Base-by-base conservation (phyloP, 2,888 invertebrate species). In the Mesorhabditis sp. region DNA sequence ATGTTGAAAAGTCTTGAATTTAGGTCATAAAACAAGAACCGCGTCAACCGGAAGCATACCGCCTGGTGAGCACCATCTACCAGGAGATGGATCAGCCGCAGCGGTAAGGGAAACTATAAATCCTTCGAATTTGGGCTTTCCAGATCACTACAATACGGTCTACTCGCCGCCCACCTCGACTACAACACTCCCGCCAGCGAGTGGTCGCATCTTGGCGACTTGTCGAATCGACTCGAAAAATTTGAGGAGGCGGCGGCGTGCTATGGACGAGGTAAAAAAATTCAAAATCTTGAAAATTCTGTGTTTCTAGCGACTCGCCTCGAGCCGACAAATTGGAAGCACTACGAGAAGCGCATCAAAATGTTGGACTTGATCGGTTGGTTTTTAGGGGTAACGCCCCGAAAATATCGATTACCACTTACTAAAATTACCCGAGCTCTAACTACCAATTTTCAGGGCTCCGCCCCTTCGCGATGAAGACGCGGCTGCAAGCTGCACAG, bases 241-340 rank as follows among this genome's bases (percentile, higher is more conserved):
- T 68, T 72, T n/a, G 80, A 83, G 43, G 81, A 83, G 67, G 82
- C 85, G 0, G 79, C 82, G 0, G 78, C 80, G 5, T 86, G 83
- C 66, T 83, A 76, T 62, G 82, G 77, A 3, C 76, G 80, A 72
- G 80, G 80, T 81, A 58, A 50, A 5, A 50, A n/a, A n/a, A n/a
- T n/a, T 50, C 7, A 10, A 50, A 13, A 13, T 50, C 13, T 6
- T 50, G 50, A 13, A 50, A 50, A 50, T 50, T 50, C 7, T 10
- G 6, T 50, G 50, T 13, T 73, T 80, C 66, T 67, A 83, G 84
- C 84, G 3, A 70, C 80, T 44, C 74, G 74, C 15, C 50, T 71
- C 15, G 80, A 81, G 5, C 82, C 76, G 4, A 71, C 71, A 7
- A 77, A 79, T 67, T 83, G 80, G 80, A 43, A 72, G 44, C 78